Conservation (phyloP, 2,888 invertebrate genomes). For the Oxyteleia sp. region DNA sequence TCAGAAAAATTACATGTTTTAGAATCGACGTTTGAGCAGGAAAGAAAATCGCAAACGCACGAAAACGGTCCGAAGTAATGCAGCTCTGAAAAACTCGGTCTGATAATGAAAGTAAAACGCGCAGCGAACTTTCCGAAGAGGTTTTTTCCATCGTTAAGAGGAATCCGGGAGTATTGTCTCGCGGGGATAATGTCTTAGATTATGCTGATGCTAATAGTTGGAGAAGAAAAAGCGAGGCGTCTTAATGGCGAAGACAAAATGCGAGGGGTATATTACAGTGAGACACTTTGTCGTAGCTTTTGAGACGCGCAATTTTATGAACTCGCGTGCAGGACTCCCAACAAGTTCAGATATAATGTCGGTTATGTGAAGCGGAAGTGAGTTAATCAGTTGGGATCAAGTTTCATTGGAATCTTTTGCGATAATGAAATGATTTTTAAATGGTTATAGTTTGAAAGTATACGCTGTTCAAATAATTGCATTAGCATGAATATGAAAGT, state of each 20-base stretch:
- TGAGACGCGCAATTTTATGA: constrained; percentile 1
- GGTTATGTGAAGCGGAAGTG: not conserved
- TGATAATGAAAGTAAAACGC: constrained; percentile 11
- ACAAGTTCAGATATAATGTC: not conserved
- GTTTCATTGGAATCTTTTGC: too few relatives aligned
- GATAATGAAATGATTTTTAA: too few relatives aligned
- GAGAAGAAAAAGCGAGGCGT: constrained; percentile 10
- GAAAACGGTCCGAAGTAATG: constrained; percentile 23
- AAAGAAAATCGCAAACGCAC: constrained; percentile 69
- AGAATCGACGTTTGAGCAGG: constrained; percentile 73
- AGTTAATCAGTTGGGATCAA: too few relatives aligned
- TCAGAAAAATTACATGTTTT: constrained; percentile 66
- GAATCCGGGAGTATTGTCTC: constrained; percentile 36
- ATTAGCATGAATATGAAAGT: too few relatives aligned
- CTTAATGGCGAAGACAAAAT: constrained; percentile 23
- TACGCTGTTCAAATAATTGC: too few relatives aligned
- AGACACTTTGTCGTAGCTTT: constrained; percentile 18
- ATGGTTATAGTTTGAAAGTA: too few relatives aligned
- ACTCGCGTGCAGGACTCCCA: not conserved
- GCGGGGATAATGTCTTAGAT: constrained; percentile 33
- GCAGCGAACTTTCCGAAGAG: constrained; percentile 28
- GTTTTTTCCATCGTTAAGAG: constrained; percentile 21
- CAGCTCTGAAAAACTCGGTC: constrained; percentile 29
- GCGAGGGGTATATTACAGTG: constrained; percentile 17
- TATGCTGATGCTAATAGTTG: constrained; percentile 37